Base-by-base conservation (phyloP, 2,888 invertebrate species). In the Trachelus tabidus region DNA sequence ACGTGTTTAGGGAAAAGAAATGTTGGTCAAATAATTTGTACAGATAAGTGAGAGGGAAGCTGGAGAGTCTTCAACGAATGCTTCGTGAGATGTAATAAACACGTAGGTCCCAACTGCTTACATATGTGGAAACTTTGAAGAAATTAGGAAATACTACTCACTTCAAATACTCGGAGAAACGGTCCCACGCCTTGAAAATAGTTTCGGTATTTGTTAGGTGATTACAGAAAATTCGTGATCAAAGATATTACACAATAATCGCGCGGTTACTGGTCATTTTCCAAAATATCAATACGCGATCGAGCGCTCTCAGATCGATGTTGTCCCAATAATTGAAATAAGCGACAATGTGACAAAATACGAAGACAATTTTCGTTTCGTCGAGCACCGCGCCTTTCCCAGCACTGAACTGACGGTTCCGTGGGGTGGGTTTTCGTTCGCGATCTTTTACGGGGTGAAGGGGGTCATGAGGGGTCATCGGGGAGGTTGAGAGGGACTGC, bases 331-430 rank as follows among this genome's bases (percentile, higher is more conserved):
- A 56, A 23, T 56, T 56, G 6, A 56, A 23, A 9, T 1, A 56
- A 23, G 23, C 9, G 23, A 56, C 9, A 56, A 56, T 56, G 23
- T 56, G 56, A 2, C 9, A 15, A 23, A 40, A 23, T 56, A 56
- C 56, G 56, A 56, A 56, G 56, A 56, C 56, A 56, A 23, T 15
- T 56, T 23, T 56, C 56, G 56, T 56, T 56, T 56, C 56, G 56
- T 56, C 23, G 2, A 23, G 85, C 85, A 84, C 83, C 84, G 82
- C 83, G 83, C 82, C 84, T 87, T 87, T 86, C 84, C 83, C 76
- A 79, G 83, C 83, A 83, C 84, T 84, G 79, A 87, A 87, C 87
- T 85, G 23, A 23, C 23, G 56, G 23, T 56, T 23, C 9, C 9
- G 86, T 81, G 81, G 81, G 80, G 34, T 71, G 71, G 31, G 23